Percentiles rank a stretch among this genome's conserved stretches.
These are phyloP conservation scores for Philopedon plagiatum DNA, from an alignment of 2,888 invertebrate genomes.

Conservation along the genomic window DNA sequence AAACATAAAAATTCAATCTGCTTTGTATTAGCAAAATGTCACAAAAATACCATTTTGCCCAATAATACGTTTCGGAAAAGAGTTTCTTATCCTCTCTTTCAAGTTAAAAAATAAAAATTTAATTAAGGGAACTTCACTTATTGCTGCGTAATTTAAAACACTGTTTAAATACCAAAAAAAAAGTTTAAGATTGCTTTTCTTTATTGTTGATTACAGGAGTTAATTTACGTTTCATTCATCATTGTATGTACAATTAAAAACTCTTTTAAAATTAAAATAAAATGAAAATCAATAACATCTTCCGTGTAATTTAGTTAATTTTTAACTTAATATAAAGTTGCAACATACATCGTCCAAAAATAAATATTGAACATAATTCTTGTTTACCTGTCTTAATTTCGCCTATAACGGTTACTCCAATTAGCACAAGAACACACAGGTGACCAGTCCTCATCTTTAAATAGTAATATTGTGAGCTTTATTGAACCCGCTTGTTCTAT, in stretches of 20 bases:
- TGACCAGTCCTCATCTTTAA: conserved; percentile 19
- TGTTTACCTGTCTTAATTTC: conserved; percentile 30
- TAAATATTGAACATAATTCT: conserved; percentile 4
- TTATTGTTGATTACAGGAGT: background rate
- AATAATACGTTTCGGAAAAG: too few species aligned
- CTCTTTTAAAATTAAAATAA: background rate
- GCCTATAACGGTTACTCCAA: conserved; percentile 21
- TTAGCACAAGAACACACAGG: conserved; percentile 31
- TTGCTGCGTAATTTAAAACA: too few species aligned
- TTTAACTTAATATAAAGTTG: too few species aligned
- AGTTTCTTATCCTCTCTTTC: too few species aligned
- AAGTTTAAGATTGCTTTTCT: background rate
- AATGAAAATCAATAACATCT: too few species aligned
- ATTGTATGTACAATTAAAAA: background rate
- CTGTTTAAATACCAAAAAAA: too few species aligned
- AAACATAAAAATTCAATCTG: too few species aligned
- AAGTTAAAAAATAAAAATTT: too few species aligned
- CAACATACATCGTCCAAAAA: background rate
- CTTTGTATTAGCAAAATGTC: too few species aligned
- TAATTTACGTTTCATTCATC: background rate
- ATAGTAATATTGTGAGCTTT: conserved; percentile 14
- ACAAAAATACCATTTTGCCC: too few species aligned
- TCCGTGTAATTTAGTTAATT: background rate
- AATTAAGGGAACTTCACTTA: too few species aligned
- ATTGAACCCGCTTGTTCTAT: conserved; percentile 16